These are phyloP conservation scores for Parelbella ahira DNA, from an alignment of 2,888 invertebrate species.

Conservation along the genomic window DNA sequence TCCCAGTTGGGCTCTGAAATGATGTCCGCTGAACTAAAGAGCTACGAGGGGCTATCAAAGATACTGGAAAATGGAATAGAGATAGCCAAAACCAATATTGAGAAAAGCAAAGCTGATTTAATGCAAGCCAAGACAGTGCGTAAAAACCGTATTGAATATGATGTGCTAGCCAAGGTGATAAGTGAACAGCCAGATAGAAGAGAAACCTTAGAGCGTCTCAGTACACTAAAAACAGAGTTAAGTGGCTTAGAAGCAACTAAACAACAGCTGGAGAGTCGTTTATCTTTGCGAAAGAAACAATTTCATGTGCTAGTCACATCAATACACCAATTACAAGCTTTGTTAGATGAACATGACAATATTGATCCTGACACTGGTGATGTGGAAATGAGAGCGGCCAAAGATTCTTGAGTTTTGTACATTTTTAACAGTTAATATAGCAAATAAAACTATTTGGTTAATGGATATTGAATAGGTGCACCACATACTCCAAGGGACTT, in stretches of 20 bases:
- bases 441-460: no score
- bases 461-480: no score
- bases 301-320: conserved; percentile 93
- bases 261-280: conserved; percentile 86
- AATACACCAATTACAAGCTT: conserved; percentile 90
- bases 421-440: no score
- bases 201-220: conserved; percentile 85
- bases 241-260: conserved; percentile 85
- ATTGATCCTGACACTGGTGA: conserved; percentile 59
- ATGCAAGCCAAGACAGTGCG: conserved; percentile 91
- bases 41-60: conserved; percentile 88
- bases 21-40: conserved; percentile 90
- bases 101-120: conserved; percentile 89
- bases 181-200: conserved; percentile 94
- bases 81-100: conserved; percentile 89
- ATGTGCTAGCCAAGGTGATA: conserved; percentile 94
- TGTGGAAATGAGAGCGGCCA: conserved; percentile 62
- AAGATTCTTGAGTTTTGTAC: conserved; percentile 5
- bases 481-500: no score
- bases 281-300: conserved; percentile 92
- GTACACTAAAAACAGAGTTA: conserved; percentile 86
- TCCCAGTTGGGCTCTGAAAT: conserved; percentile 89
- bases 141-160: conserved; percentile 95
- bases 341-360: conserved; percentile 87
- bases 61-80: conserved; percentile 90